Percentiles rank a stretch among this genome's conserved stretches.
Evolutionary conservation across 2,888 invertebrate genomes (phyloP).

Genomic region (Drosophila longiperda): DNA sequence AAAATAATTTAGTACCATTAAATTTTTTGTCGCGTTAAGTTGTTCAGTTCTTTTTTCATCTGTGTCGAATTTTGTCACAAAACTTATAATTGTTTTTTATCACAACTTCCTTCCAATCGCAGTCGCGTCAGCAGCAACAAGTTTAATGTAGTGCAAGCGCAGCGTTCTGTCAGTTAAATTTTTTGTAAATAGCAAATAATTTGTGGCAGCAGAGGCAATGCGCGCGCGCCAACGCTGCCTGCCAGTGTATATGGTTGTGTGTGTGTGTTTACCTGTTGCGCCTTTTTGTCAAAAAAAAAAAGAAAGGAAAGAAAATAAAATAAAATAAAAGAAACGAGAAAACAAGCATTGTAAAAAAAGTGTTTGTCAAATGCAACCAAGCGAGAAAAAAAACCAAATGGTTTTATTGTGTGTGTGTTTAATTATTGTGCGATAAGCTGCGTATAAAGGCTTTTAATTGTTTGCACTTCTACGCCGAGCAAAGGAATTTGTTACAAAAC

Average conservation of each 20-base stretch:
- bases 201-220: constrained; percentile 41
- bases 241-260: constrained; percentile 16
- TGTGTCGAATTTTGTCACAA: constrained; percentile 43
- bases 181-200: constrained; percentile 30
- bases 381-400: constrained; percentile 9
- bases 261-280: constrained; percentile 61
- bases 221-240: constrained; percentile 61
- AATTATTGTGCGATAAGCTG: constrained; percentile 63
- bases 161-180: constrained; percentile 9
- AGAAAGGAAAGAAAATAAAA: constrained; percentile 13
- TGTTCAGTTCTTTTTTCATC: constrained; percentile 10
- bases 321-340: constrained; percentile 14
- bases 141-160: constrained; percentile 37
- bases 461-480: constrained; percentile 36
- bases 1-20: constrained; percentile 56
- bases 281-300: constrained; percentile 44
- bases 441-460: constrained; percentile 53
- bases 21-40: constrained; percentile 53
- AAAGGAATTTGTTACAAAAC: constrained; percentile 53
- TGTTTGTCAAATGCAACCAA: constrained; percentile 21
- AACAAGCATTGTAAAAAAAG: constrained; percentile 19
- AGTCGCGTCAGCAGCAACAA: constrained; percentile 20
- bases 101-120: constrained; percentile 4
- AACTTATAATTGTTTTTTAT: constrained; percentile 38
- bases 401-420: constrained; percentile 23